These are phyloP conservation scores for Agriotes lineatus DNA, from an alignment of 2,888 invertebrate genomes.

Conservation along the genomic window DNA sequence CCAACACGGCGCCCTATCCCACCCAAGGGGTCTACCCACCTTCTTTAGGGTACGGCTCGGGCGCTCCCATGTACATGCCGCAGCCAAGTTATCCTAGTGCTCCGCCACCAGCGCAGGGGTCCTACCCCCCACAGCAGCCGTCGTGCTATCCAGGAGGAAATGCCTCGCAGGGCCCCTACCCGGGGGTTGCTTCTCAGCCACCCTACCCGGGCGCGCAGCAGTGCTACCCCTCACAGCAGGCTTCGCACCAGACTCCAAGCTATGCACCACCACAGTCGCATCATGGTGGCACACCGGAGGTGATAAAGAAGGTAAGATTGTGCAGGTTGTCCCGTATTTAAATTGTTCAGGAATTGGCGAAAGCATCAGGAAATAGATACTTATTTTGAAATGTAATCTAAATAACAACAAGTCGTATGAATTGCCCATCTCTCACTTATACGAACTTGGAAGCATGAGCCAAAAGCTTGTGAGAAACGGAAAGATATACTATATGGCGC, in stretches of 20 bases:
- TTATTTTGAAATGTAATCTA: too few relatives aligned
- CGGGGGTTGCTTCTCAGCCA: constrained; percentile 23
- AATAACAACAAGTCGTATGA: too few relatives aligned
- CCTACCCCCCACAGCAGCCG: constrained; percentile 39
- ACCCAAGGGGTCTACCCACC: constrained; percentile 59
- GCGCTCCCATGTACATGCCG: constrained; percentile 67
- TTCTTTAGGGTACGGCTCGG: constrained; percentile 68
- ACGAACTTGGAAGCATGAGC: too few relatives aligned
- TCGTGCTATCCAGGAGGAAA: constrained; percentile 24
- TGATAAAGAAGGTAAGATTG: constrained; percentile 12
- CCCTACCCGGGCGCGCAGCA: background rate
- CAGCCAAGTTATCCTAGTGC: constrained; percentile 62
- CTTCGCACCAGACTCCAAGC: constrained; percentile 14
- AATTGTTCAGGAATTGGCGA: too few relatives aligned
- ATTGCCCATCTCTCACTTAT: too few relatives aligned
- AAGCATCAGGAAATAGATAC: too few relatives aligned
- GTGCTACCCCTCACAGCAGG: background rate
- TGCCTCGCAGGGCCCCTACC: constrained; percentile 29
- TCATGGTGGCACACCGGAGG: constrained; percentile 12
- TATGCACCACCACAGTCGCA: constrained; percentile 5
- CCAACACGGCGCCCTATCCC: constrained; percentile 58
- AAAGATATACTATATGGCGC: too few relatives aligned
- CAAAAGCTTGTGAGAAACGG: too few relatives aligned
- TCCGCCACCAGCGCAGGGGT: constrained; percentile 56
- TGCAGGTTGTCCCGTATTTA: too few relatives aligned